Evolutionary conservation across 2,888 invertebrate species (phyloP).

Genomic region (Dryobota labecula): DNA sequence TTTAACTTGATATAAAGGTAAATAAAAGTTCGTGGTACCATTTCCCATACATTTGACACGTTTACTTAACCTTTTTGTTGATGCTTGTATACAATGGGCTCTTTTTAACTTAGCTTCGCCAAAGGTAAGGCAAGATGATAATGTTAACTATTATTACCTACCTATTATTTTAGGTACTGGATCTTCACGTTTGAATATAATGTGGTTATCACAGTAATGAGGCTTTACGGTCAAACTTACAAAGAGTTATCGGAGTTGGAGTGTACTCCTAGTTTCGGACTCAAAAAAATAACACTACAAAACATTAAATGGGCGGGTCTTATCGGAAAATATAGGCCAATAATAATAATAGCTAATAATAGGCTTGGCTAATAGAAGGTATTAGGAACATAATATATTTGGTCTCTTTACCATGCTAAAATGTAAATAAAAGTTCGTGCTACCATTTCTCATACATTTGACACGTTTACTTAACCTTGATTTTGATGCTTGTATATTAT

Average conservation of each 20-base stretch:
- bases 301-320: no score
- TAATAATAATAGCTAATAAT: no score
- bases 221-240: neutral
- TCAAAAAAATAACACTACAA: no score
- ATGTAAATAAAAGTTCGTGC: no score
- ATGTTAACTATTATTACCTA: neutral
- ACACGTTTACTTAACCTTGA: no score
- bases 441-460: no score
- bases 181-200: neutral
- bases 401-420: no score
- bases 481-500: no score
- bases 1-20: neutral
- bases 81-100: conserved; percentile 19
- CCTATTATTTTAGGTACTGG: neutral
- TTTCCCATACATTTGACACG: conserved; percentile 22
- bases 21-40: neutral
- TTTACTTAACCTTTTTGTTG: conserved; percentile 10
- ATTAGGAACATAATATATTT: no score
- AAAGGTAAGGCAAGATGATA: conserved; percentile 1
- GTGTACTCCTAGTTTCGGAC: neutral
- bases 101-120: conserved; percentile 1
- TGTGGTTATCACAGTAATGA: neutral
- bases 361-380: no score
- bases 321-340: no score
- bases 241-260: no score